phyloP scores from a whole-genome alignment of 1,140 invertebrate species.

The Aphelinus atriplicis region DNA sequence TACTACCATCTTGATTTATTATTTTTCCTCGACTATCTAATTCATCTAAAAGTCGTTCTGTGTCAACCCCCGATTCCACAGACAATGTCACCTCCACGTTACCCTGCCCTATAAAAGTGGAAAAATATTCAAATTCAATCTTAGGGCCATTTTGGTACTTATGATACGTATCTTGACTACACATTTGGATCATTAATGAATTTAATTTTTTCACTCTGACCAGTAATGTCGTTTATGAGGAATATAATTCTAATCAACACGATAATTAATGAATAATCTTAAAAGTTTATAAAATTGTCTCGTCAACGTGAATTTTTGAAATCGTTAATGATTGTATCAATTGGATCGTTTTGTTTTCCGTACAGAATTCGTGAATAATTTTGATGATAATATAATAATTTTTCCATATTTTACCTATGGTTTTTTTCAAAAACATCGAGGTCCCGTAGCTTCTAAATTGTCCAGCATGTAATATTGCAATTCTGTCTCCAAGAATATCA shows the following conservation, averaged over 20 bases:
- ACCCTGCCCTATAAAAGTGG: constrained; percentile 53
- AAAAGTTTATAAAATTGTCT: too few species aligned
- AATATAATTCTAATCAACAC: too few species aligned
- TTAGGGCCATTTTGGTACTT: not conserved
- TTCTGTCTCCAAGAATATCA: constrained; percentile 90
- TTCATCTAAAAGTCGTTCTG: constrained; percentile 48
- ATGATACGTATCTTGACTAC: not conserved
- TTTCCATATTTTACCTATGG: constrained; percentile 73
- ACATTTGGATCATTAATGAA: not conserved
- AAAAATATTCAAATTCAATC: constrained; percentile 28
- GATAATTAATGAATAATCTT: too few species aligned
- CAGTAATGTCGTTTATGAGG: too few species aligned
- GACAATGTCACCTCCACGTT: constrained; percentile 62
- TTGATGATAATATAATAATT: constrained; percentile 1
- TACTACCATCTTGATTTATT: constrained; percentile 51
- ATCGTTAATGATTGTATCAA: not conserved
- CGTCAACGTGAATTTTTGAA: too few species aligned
- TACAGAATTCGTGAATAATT: not conserved
- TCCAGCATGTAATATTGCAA: constrained; percentile 90
- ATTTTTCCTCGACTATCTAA: constrained; percentile 50
- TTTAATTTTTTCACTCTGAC: not conserved
- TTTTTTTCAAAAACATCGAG: constrained; percentile 86
- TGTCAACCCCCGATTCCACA: constrained; percentile 51
- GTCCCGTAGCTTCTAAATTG: constrained; percentile 83
- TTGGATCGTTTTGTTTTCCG: not conserved